Conservation (phyloP, 2,797 vertebrate genomes). For the Loris lydekkerianus region DNA sequence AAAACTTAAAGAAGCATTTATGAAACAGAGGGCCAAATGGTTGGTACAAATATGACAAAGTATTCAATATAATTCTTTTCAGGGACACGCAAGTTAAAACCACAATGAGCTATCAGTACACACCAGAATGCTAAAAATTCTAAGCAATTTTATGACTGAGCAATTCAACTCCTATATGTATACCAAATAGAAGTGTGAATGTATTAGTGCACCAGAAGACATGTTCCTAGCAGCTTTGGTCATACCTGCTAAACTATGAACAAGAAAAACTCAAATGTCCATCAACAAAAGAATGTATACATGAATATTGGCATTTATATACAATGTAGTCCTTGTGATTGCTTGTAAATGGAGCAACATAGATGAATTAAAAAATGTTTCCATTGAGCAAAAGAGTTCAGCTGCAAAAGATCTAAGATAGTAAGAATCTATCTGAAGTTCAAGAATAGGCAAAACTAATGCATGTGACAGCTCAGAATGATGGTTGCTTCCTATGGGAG, state of each 20-base stretch:
- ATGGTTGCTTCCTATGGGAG: neutral
- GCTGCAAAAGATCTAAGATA: neutral
- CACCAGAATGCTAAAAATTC: conserved; percentile 26
- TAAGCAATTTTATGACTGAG: neutral
- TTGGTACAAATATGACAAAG: conserved; percentile 21
- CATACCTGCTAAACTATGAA: neutral
- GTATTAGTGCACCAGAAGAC: neutral
- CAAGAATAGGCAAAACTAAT: neutral
- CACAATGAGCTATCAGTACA: conserved; percentile 26
- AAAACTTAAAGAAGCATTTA: conserved; percentile 3
- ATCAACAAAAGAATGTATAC: neutral
- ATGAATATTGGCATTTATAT: neutral
- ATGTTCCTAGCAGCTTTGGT: conserved; percentile 24
- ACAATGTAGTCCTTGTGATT: neutral
- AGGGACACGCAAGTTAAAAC: conserved; percentile 57
- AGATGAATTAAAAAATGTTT: neutral
- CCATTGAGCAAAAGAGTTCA: neutral
- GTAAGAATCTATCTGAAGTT: neutral
- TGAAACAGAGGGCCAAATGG: neutral
- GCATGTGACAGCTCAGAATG: neutral
- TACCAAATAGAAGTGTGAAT: neutral
- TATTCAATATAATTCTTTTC: conserved; percentile 4
- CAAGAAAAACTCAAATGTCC: conserved; percentile 4
- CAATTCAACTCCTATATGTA: neutral
- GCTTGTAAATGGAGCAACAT: neutral